These are phyloP conservation scores for Drosophila neonasuta DNA, from an alignment of 2,888 invertebrate species.

Conservation along the genomic window DNA sequence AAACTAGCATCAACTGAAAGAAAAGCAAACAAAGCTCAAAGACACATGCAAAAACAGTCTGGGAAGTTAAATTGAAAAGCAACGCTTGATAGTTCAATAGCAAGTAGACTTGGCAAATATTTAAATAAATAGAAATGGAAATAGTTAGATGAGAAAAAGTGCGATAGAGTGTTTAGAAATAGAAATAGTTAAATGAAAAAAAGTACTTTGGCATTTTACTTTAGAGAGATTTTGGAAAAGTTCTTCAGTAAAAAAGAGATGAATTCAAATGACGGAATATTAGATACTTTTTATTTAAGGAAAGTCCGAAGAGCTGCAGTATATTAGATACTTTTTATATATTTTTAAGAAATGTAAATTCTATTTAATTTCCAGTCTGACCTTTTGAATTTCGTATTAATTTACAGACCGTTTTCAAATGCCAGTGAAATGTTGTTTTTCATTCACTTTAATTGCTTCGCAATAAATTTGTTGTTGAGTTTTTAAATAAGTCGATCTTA, in stretches of 20 bases:
- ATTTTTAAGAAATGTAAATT: background rate
- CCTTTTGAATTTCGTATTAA: background rate
- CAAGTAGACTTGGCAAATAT: background rate
- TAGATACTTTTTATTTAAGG: too few relatives aligned
- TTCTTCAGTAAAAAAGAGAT: too few relatives aligned
- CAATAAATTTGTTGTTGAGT: too few relatives aligned
- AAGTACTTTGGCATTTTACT: background rate
- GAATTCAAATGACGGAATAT: too few relatives aligned
- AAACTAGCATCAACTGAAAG: constrained; percentile 2
- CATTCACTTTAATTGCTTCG: too few relatives aligned
- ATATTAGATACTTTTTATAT: background rate
- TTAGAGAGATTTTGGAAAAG: background rate
- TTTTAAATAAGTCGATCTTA: too few relatives aligned
- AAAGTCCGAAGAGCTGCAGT: too few relatives aligned
- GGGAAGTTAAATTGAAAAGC: background rate
- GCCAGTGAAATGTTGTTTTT: too few relatives aligned
- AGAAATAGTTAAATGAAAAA: background rate
- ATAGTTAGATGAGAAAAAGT: background rate
- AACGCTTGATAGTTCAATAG: background rate
- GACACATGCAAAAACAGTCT: background rate
- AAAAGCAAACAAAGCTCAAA: background rate
- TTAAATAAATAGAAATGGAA: background rate
- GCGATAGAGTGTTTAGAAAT: too few relatives aligned
- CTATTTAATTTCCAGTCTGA: background rate
- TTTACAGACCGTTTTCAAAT: background rate